These are phyloP conservation scores for Cyanocitta stelleri DNA, from an alignment of 2,113 vertebrate species.

Conservation along the genomic window DNA sequence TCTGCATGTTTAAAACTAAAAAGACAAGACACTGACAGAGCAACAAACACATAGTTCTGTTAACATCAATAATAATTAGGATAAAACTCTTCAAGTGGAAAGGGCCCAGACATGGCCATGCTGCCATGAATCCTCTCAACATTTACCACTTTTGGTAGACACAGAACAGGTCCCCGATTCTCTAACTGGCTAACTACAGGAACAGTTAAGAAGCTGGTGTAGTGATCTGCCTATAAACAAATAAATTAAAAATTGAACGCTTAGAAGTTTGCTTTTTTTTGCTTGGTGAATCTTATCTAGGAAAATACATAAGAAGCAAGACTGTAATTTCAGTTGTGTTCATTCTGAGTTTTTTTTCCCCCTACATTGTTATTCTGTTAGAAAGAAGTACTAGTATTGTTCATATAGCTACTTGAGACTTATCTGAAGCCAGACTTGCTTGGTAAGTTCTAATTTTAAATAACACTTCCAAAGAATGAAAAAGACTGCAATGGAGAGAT, in stretches of 20 bases:
- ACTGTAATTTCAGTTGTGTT: neutral
- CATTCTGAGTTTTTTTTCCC: neutral
- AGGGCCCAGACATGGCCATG: neutral
- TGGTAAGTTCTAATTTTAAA: neutral
- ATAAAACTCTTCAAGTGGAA: neutral
- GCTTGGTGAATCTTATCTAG: neutral
- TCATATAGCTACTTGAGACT: neutral
- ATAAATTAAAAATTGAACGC: neutral
- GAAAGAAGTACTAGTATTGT: neutral
- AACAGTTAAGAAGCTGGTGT: neutral
- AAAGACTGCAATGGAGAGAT: neutral
- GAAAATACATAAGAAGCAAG: neutral
- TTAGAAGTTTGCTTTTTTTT: neutral
- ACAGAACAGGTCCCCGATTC: neutral
- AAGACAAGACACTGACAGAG: neutral
- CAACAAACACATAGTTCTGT: neutral
- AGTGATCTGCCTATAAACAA: neutral
- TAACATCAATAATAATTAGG: neutral
- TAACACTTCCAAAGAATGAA: neutral
- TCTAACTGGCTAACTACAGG: neutral
- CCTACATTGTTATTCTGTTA: neutral
- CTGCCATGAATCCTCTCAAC: neutral
- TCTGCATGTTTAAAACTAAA: neutral
- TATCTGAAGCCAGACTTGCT: neutral
- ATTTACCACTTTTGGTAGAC: neutral